Evolutionary conservation across 1,140 invertebrate genomes (phyloP).

Genomic region (Drosophila eugracilis): DNA sequence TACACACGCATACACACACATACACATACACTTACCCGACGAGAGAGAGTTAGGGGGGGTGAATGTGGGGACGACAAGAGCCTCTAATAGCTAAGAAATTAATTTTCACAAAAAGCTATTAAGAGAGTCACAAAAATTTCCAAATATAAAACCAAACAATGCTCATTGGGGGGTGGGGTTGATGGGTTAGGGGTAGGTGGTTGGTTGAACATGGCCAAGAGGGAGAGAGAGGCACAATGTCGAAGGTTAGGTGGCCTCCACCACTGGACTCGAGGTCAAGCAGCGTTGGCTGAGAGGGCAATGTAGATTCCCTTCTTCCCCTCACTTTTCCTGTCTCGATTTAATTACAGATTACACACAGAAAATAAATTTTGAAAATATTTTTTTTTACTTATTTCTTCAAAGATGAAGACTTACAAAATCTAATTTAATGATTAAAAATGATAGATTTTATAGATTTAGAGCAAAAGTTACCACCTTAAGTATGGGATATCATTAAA

Average conservation of each 20-base stretch:
- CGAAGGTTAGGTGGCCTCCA: slow-evolving; percentile 32
- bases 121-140: slow-evolving; percentile 81
- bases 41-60: slow-evolving; percentile 6
- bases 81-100: slow-evolving; percentile 80
- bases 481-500: no score
- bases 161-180: slow-evolving; percentile 37
- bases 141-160: slow-evolving; percentile 82
- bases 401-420: no score
- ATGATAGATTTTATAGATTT: no score
- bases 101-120: slow-evolving; percentile 82
- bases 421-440: no score
- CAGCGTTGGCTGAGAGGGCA: slow-evolving; percentile 30
- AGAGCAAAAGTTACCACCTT: background rate
- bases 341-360: slow-evolving; percentile 59
- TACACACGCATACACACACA: slow-evolving; percentile 14
- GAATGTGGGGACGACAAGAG: slow-evolving; percentile 17
- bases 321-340: slow-evolving; percentile 7
- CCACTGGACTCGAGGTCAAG: slow-evolving; percentile 42
- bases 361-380: slow-evolving; percentile 16
- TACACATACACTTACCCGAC: slow-evolving; percentile 4
- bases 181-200: background rate
- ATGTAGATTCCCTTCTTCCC: slow-evolving; percentile 4
- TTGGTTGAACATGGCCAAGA: background rate
- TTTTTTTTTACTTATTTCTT: no score
- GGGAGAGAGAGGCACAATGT: slow-evolving; percentile 5